These are phyloP conservation scores for Allygus modestus DNA, from an alignment of 2,888 invertebrate species.

Conservation along the genomic window DNA sequence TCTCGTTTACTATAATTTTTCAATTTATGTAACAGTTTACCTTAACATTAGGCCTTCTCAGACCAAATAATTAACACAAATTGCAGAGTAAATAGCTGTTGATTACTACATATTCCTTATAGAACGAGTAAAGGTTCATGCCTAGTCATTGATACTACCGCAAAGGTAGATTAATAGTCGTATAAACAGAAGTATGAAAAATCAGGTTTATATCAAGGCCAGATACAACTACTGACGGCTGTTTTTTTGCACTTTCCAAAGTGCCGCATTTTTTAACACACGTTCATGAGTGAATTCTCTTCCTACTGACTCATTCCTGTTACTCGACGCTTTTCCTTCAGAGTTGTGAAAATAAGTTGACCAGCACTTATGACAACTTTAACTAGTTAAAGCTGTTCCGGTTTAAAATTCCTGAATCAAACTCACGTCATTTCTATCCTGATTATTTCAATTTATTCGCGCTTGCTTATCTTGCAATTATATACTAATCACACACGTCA, in stretches of 20 bases:
- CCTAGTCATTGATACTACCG: background rate
- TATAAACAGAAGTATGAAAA: slow-evolving; percentile 16
- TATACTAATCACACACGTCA: too few relatives aligned
- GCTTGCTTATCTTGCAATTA: background rate
- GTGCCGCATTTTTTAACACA: background rate
- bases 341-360: background rate
- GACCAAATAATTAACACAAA: background rate
- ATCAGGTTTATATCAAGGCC: slow-evolving; percentile 1
- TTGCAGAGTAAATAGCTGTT: background rate
- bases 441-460: background rate
- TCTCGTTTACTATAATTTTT: background rate
- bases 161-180: slow-evolving; percentile 19
- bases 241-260: slow-evolving; percentile 15
- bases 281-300: background rate
- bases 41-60: background rate
- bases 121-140: background rate
- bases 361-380: background rate
- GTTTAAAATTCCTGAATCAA: background rate
- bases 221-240: background rate
- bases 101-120: background rate
- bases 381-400: background rate
- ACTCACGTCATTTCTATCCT: background rate
- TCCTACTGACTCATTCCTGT: slow-evolving; percentile 18
- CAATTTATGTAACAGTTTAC: background rate
- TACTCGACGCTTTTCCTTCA: slow-evolving; percentile 1